Percentiles rank a stretch among this genome's conserved stretches.
Evolutionary conservation across 2,113 vertebrate species (phyloP).

Genomic region (Carettochelys insculpta): DNA sequence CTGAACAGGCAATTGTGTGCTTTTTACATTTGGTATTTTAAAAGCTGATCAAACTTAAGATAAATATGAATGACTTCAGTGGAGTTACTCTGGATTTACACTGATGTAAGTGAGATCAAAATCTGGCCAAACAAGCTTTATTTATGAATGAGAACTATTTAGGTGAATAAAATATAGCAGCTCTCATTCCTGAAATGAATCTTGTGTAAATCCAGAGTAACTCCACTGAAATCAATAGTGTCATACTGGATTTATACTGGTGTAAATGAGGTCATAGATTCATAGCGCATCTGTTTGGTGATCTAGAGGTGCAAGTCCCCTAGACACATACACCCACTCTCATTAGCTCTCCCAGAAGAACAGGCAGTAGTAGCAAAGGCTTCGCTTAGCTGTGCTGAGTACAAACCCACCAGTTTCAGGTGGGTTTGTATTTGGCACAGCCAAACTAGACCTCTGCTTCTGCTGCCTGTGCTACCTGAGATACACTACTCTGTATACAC

Average conservation of each 20-base stretch:
- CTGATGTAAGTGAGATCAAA: too few species aligned
- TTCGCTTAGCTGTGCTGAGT: not conserved
- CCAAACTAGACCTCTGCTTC: not conserved
- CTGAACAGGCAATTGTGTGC: not conserved
- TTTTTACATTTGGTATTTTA: not conserved
- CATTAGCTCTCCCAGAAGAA: not conserved
- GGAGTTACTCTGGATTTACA: too few species aligned
- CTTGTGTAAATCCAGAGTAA: not conserved
- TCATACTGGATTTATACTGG: not conserved
- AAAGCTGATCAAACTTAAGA: not conserved
- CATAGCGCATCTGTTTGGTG: not conserved
- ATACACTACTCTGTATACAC: not conserved
- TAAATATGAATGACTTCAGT: not conserved
- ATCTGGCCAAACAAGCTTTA: too few species aligned
- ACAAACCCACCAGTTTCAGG: too few species aligned
- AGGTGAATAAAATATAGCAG: too few species aligned
- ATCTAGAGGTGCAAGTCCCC: not conserved
- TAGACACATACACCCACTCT: not conserved
- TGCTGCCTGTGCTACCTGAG: not conserved
- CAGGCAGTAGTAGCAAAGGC: not conserved
- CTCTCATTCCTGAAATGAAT: not conserved
- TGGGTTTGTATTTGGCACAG: not conserved
- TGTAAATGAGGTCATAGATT: not conserved
- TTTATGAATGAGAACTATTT: too few species aligned
- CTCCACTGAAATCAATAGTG: not conserved